Conservation (phyloP, 2,113 vertebrate genomes). For the Bettongia penicillata region DNA sequence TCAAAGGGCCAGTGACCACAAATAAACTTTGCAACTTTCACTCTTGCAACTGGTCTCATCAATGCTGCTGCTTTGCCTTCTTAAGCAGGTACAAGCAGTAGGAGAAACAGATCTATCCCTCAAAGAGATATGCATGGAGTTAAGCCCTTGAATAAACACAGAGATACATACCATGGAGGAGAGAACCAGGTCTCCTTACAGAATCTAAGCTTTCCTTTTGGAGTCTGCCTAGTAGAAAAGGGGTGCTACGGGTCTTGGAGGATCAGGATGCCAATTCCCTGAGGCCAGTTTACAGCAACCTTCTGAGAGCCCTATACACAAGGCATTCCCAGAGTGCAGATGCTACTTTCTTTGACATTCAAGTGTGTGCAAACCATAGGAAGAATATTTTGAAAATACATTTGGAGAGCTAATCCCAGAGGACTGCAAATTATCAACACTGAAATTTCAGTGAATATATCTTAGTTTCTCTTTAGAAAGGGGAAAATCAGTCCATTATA, state of each 20-base stretch:
- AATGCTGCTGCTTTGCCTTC: background rate
- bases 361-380: background rate
- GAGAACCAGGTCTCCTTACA: background rate
- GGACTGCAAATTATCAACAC: background rate
- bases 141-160: background rate
- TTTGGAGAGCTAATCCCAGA: background rate
- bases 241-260: background rate
- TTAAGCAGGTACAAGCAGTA: background rate
- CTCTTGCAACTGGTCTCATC: background rate
- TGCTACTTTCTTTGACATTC: slow-evolving; percentile 11
- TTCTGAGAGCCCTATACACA: slow-evolving; percentile 4
- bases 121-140: background rate
- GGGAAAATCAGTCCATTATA: slow-evolving; percentile 29
- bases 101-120: background rate
- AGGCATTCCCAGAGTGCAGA: background rate
- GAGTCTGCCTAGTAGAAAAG: background rate
- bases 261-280: background rate
- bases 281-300: background rate
- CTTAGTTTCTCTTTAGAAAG: slow-evolving; percentile 42
- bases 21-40: background rate
- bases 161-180: background rate
- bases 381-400: background rate
- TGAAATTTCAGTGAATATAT: background rate
- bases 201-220: background rate
- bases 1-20: background rate